Base-by-base conservation (phyloP, 1,140 invertebrate species). In the Drosophila mauritiana region DNA sequence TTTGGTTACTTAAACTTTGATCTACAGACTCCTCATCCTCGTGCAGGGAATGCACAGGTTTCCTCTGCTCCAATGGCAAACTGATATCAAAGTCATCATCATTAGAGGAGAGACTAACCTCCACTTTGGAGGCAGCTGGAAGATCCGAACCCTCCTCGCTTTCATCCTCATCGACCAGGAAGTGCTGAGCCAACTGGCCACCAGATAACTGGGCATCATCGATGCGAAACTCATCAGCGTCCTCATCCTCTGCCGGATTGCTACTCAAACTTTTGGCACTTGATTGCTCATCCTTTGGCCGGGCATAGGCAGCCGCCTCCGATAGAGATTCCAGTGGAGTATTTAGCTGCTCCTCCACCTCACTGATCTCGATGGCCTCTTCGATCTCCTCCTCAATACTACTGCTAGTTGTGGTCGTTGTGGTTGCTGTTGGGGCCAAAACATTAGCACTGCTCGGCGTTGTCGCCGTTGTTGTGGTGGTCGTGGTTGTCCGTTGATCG, bases 381-480 rank as follows among this genome's bases (percentile, higher is more conserved):
- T 92, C 91, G 34, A 92, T 92, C 22, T 92, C 91, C 56, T 92
- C 91, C 56, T 92, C 91, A n/a, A 92, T 92, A 57, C 91, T 92
- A 34, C 84, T 88, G 36, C 80, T 88, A 1, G 78, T 80, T 4
- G 83, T 81, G 22, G 62, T 70, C 17, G 57, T 73, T 4, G 72
- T 67, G 39, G 79, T 76, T 0, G 72, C 58, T 3, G 68, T 80
- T 11, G 39, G 58, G 17, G 49, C 80, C 46, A 55, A 45, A n/a
- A 67, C 56, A 51, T 79, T 49, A 22, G 31, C 46, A 54, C 79
- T 79, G 40, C 68, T 86, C 0, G 61, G 73, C 0, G 70, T 73
- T 31, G 31, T 31, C 0, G 17, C 68, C 25, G 73, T 57, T 8
- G 76, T 64, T 51, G 81, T 70, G 56, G 75, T 67, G 56, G 75